Evolutionary conservation across 2,113 vertebrate species (phyloP), one percentile per base, ranked within the genome.

Genomic region (Leptobrachium ailaonicum): DNA sequence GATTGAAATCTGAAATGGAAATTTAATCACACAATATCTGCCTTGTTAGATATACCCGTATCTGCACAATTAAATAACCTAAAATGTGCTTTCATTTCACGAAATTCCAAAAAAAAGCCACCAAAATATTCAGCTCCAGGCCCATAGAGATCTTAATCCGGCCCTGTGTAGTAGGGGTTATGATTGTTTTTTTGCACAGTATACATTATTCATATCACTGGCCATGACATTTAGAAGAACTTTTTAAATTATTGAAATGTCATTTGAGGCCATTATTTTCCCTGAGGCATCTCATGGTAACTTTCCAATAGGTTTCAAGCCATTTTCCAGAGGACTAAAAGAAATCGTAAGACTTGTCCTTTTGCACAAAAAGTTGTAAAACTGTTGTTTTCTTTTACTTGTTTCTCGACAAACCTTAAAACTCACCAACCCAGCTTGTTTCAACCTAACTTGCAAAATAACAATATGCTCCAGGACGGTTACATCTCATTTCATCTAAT

Each of bases 401-500:
- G 10, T 60, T 41, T 40, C 4, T 41, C 43, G 56, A 60, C 42
- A 79, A 41, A 50, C 71, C 73, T 73, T 41, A 71, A 47, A 50
- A 7, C 50, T 53, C 72, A 81, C 79, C 79, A 81, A 75, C 79
- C 79, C 79, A 81, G 79, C 79, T 81, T 81, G 79, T 68, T 81
- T 75, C 50, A 20, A 0, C n/a, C 66, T 44, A 45, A 44, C 13
- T 58, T 74, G 58, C 50, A 64, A 20, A 44, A 41, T 58, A 74
- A 58, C 54, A 84, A 87, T 74, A 73, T 86, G 62, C 77, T 72
- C 71, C 82, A 85, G 60, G 77, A 83, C 76, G 78, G 73, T 82
- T 85, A 80, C 79, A 82, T 85, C 83, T 2, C 75, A 77, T 88
- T 89, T 84, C 84, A 81, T 86, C 85, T 87, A 5, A 77, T 84